Percentiles rank a stretch among this genome's conserved stretches.
These are phyloP conservation scores for Drosophila sp. DNA, from an alignment of 1,140 invertebrate genomes.

Conservation along the genomic window DNA sequence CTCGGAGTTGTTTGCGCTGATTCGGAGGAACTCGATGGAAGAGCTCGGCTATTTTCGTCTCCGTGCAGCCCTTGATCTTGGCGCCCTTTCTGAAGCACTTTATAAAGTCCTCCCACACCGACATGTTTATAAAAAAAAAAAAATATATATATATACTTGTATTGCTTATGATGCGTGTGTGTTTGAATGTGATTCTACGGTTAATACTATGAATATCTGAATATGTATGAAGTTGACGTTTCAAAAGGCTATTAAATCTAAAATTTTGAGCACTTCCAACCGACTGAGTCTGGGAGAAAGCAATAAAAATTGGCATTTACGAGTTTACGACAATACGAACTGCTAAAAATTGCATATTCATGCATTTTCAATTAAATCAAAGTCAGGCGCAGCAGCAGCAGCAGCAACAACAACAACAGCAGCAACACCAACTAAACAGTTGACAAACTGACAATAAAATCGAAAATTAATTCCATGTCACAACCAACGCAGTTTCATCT, in stretches of 20 bases:
- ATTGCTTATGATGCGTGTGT: conserved; percentile 13
- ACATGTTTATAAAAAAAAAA: conserved; percentile 18
- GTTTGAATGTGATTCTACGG: conserved; percentile 18
- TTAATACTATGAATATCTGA: neutral
- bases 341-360: conserved; percentile 79
- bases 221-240: conserved; percentile 32
- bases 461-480: conserved; percentile 81
- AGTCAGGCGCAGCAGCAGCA: conserved; percentile 62
- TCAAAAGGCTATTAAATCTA: conserved; percentile 43
- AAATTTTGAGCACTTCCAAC: conserved; percentile 42
- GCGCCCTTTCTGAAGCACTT: conserved; percentile 46
- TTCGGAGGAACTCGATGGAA: conserved; percentile 61
- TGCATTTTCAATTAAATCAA: conserved; percentile 83
- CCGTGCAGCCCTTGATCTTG: conserved; percentile 17
- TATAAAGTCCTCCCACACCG: conserved; percentile 60
- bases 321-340: conserved; percentile 46
- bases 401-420: conserved; percentile 16
- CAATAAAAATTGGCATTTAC: conserved; percentile 45
- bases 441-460: conserved; percentile 81
- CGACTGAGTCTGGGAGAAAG: conserved; percentile 35
- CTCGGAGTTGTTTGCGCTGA: conserved; percentile 50
- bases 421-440: conserved; percentile 49
- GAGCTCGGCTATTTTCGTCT: conserved; percentile 43
- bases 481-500: conserved; percentile 28
- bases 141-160: conserved; percentile 31